Evolutionary conservation across 2,797 vertebrate genomes (phyloP).

Genomic region (Hoplostethus mediterraneus): DNA sequence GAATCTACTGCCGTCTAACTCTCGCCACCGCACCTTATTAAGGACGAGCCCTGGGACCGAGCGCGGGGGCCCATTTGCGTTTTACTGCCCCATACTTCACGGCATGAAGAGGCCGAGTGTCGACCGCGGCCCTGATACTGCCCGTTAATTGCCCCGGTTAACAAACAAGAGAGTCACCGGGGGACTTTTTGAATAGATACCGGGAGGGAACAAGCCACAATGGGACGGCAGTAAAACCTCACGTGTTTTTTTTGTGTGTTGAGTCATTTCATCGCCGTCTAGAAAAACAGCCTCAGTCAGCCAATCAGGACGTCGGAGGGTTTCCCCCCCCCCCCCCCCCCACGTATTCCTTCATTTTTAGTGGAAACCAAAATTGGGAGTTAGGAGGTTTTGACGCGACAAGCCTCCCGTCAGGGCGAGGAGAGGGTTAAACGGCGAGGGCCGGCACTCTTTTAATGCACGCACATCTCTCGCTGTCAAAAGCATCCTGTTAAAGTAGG

Average conservation of each 20-base stretch:
- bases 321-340: too few relatives aligned
- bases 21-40: conserved; percentile 77
- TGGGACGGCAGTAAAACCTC: too few relatives aligned
- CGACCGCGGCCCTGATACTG: conserved; percentile 64
- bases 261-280: too few relatives aligned
- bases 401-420: conserved; percentile 21
- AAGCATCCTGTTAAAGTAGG: conserved; percentile 83
- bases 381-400: too few relatives aligned
- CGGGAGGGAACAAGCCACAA: conserved; percentile 26
- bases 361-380: too few relatives aligned
- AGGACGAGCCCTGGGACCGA: conserved; percentile 68
- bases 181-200: conserved; percentile 76
- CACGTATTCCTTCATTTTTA: too few relatives aligned
- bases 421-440: conserved; percentile 58
- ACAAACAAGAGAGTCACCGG: conserved; percentile 73
- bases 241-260: too few relatives aligned
- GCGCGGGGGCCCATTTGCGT: conserved; percentile 72
- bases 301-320: too few relatives aligned
- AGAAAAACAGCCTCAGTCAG: too few relatives aligned
- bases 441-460: conserved; percentile 60
- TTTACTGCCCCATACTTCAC: conserved; percentile 77
- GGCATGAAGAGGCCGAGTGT: conserved; percentile 66
- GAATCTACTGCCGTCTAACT: conserved; percentile 73
- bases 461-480: conserved; percentile 75
- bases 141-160: conserved; percentile 69